Conservation (phyloP, 2,888 invertebrate species). For the Pantelozetes paolii region DNA sequence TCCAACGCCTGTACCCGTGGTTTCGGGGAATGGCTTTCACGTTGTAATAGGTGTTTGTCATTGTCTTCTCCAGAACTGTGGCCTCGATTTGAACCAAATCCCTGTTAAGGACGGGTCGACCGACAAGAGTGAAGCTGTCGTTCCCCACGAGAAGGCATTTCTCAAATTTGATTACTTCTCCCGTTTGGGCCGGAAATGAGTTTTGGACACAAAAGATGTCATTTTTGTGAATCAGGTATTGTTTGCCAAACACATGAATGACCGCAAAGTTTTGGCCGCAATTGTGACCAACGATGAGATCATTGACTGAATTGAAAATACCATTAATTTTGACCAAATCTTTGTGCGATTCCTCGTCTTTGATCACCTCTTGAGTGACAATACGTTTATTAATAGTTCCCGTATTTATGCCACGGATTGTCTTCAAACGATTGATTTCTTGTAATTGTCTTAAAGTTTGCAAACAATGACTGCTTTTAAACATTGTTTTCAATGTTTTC, state of each 20-base stretch:
- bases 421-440: background rate
- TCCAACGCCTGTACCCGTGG: slow-evolving; percentile 25
- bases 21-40: slow-evolving; percentile 36
- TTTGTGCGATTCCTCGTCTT: slow-evolving; percentile 23
- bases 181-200: slow-evolving; percentile 39
- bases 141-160: slow-evolving; percentile 43
- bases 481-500: slow-evolving; percentile 1
- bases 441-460: background rate
- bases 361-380: background rate
- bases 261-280: slow-evolving; percentile 43
- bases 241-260: slow-evolving; percentile 43
- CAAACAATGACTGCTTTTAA: background rate
- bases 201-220: slow-evolving; percentile 41
- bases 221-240: slow-evolving; percentile 36
- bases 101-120: slow-evolving; percentile 42
- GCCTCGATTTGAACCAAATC: slow-evolving; percentile 43
- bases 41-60: slow-evolving; percentile 41
- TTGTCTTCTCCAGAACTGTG: slow-evolving; percentile 44
- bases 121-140: slow-evolving; percentile 42
- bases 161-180: slow-evolving; percentile 42
- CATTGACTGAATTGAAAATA: slow-evolving; percentile 38
- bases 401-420: background rate
- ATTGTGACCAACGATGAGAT: slow-evolving; percentile 2
- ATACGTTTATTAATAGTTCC: background rate
- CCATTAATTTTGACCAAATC: background rate